Base-by-base conservation (phyloP, 2,888 invertebrate genomes). In the Venusia cambrica region DNA sequence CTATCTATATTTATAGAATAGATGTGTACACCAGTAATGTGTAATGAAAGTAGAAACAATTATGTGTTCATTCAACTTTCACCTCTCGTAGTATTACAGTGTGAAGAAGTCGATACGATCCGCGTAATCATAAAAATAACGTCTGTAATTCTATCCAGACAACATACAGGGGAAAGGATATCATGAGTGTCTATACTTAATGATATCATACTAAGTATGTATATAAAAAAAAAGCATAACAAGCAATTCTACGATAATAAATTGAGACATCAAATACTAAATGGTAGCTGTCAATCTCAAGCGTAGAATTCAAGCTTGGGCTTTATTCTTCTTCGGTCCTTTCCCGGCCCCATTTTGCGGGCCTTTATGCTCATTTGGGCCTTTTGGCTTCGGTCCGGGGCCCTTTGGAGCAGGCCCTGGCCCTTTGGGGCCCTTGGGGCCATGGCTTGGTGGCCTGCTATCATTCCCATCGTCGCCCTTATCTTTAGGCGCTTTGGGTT, bases 341-440 rank as follows among this genome's bases (percentile, higher is more conserved):
- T 14, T 43, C 44, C 16, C 51, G 2, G 20, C 21, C 13, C 7
- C 14, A 17, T 41, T 26, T 27, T 48, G 46, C 3, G 44, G 45
- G 2, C 41, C 47, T 10, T 57, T 57, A 2, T 28, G 28, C 2
- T 9, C 37, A 13, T 31, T 35, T 14, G 8, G 32, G 4, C 34
- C 22, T 12, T 42, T 45, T 2, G 5, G 38, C 21, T 29, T 39
- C 5, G 24, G 33, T 11, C 50, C 46, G 59, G 56, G 57, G 57
- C 2, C 56, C 54, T 12, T 59, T 56, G 0, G n/a, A n/a, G n/a
- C n/a, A n/a, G n/a, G n/a, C n/a, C n/a, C n/a, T n/a, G 54, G 55
- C 0, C 44, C 45, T 2, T n/a, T n/a, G n/a, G 35, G 48, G 4
- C 41, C 48, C 22, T 45, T 47, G 1, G 51, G 38, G 3, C 47